phyloP scores from a whole-genome alignment of 2,797 vertebrate genomes.

The Acomys russatus region DNA sequence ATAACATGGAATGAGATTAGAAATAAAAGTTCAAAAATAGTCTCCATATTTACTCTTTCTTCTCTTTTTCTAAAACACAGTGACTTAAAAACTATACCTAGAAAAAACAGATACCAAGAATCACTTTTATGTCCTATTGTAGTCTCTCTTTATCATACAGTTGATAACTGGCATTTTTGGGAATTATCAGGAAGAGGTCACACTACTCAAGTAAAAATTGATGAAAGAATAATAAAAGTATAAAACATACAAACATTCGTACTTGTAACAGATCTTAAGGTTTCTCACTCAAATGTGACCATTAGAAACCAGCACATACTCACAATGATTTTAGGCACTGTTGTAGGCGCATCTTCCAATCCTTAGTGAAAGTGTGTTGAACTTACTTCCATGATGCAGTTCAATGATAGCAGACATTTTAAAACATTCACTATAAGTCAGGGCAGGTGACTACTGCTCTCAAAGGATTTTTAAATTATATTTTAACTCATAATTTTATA shows the following conservation, averaged over 20 bases:
- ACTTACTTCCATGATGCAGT: not conserved
- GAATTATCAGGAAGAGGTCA: not conserved
- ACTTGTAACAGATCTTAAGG: not conserved
- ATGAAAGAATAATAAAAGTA: not conserved
- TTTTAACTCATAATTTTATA: not conserved
- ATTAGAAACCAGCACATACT: slow-evolving; percentile 4
- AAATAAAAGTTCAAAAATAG: slow-evolving; percentile 57
- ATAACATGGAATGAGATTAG: slow-evolving; percentile 8
- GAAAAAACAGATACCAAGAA: not conserved
- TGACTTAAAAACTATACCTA: not conserved
- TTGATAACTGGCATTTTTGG: not conserved
- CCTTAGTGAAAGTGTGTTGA: not conserved
- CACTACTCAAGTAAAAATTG: not conserved
- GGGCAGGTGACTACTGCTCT: not conserved
- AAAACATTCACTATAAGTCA: not conserved
- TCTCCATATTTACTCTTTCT: not conserved
- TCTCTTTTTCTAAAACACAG: slow-evolving; percentile 16
- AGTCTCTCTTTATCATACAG: not conserved
- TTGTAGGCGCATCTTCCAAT: not conserved
- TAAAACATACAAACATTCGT: not conserved
- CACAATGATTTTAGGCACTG: not conserved
- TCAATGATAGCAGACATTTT: not conserved
- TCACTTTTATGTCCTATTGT: not conserved
- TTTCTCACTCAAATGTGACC: not conserved
- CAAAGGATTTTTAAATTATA: not conserved